These are phyloP conservation scores for Magallana nippona DNA, from an alignment of 2,888 invertebrate species.

Conservation along the genomic window DNA sequence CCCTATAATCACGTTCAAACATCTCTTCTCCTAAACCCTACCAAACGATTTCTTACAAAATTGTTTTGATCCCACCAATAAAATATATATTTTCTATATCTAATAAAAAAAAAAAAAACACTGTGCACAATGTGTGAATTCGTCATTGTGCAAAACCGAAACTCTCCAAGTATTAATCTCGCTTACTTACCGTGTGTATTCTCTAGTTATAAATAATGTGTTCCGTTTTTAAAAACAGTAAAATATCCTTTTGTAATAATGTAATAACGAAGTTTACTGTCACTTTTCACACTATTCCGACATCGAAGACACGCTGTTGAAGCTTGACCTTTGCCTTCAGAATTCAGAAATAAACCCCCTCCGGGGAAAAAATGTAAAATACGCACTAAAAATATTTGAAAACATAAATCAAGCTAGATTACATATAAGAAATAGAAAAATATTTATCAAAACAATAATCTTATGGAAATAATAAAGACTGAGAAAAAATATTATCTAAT, in stretches of 20 bases:
- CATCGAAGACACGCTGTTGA: slow-evolving; percentile 39
- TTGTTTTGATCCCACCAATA: too few relatives aligned
- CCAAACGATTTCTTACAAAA: too few relatives aligned
- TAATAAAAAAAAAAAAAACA: too few relatives aligned
- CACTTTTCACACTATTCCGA: slow-evolving; percentile 21
- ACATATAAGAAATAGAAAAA: neutral
- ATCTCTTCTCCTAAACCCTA: too few relatives aligned
- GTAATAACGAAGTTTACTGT: slow-evolving; percentile 1
- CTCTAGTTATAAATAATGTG: too few relatives aligned
- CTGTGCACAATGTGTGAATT: too few relatives aligned
- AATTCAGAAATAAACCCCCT: neutral
- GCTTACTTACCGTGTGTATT: too few relatives aligned
- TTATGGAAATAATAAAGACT: neutral
- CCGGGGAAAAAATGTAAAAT: neutral
- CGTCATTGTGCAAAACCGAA: too few relatives aligned
- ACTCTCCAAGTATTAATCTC: too few relatives aligned
- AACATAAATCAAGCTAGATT: neutral
- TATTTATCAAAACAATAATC: neutral
- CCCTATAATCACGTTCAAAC: too few relatives aligned
- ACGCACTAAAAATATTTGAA: neutral
- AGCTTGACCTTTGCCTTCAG: slow-evolving; percentile 41
- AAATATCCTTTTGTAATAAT: neutral
- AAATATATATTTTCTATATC: too few relatives aligned
- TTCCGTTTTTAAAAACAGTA: too few relatives aligned
- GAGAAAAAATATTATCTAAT: neutral